These are phyloP conservation scores for Hexactinellida sp. DNA, from an alignment of 37 sponge, comb jelly and placozoan species.

Conservation along the genomic window DNA sequence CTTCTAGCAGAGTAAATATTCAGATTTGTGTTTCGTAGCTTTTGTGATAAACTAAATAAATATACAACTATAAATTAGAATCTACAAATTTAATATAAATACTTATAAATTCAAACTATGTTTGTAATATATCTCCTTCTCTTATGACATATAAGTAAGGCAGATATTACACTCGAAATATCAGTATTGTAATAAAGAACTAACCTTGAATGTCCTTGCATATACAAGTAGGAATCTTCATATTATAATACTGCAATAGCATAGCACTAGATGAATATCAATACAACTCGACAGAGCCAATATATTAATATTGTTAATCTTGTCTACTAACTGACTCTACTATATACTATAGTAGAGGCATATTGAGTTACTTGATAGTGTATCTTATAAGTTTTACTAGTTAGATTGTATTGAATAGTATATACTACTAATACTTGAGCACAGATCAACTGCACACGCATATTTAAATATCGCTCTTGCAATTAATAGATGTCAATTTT, in stretches of 20 bases:
- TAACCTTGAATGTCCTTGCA: not conserved
- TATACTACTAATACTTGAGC: slow-evolving; percentile 11
- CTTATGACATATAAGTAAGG: slow-evolving; percentile 8
- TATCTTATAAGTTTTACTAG: slow-evolving; percentile 13
- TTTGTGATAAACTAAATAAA: too few species aligned
- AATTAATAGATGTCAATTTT: not conserved
- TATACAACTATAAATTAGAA: not conserved
- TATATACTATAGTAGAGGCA: slow-evolving; percentile 15
- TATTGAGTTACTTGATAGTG: slow-evolving; percentile 11
- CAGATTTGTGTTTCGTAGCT: not conserved
- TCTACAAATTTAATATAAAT: not conserved
- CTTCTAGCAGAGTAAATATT: too few species aligned
- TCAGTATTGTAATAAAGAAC: not conserved
- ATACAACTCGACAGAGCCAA: slow-evolving; percentile 9
- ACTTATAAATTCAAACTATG: not conserved
- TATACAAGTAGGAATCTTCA: slow-evolving; percentile 14
- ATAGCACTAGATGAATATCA: not conserved
- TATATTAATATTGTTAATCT: slow-evolving; percentile 18
- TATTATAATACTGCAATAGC: slow-evolving; percentile 17
- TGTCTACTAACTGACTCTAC: slow-evolving; percentile 15
- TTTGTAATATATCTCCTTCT: not conserved
- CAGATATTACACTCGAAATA: not conserved
- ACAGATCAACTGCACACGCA: slow-evolving; percentile 7
- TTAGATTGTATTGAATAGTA: not conserved
- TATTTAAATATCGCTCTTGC: not conserved